These are phyloP conservation scores for Caenorhabditis elegans DNA, from an alignment of 1,140 invertebrate genomes.

Conservation along the genomic window WBcel235 BX284604.4:15040001-15040500, in stretches of 20 bases:
- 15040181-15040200: no score
- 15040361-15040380: not conserved
- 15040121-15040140: not conserved
- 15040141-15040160: not conserved
- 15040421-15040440: not conserved
- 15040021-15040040: not conserved
- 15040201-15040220: not conserved
- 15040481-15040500: not conserved
- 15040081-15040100: slow-evolving; percentile 19
- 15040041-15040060: no score
- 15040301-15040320: not conserved
- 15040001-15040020: not conserved
- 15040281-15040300: not conserved
- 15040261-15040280: not conserved
- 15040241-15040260: not conserved
- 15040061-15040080: not conserved
- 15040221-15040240: not conserved
- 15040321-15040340: no score
- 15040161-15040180: not conserved
- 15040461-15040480: not conserved
- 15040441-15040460: not conserved
- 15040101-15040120: slow-evolving; percentile 9
- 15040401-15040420: not conserved
- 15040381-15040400: not conserved
- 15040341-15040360: no score